Conservation (phyloP, 2,113 vertebrate genomes). For the Oreochromis aureus region DNA sequence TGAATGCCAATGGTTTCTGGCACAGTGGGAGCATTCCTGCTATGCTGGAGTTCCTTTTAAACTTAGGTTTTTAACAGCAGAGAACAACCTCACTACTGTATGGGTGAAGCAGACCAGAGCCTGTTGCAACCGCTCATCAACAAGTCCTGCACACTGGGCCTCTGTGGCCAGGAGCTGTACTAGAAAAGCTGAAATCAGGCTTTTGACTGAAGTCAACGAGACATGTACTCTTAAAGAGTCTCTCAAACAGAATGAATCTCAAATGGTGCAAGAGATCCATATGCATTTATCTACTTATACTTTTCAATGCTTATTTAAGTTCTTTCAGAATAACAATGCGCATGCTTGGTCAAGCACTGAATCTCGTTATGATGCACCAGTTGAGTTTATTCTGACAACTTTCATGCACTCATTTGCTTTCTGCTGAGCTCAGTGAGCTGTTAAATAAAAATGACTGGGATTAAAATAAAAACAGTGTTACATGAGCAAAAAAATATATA, state of each 20-base stretch:
- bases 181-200: neutral
- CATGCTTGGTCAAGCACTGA: neutral
- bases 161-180: neutral
- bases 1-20: slow-evolving; percentile 12
- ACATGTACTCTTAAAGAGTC: neutral
- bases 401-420: neutral
- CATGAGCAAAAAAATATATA: neutral
- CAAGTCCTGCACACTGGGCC: neutral
- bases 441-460: neutral
- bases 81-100: slow-evolving; percentile 41
- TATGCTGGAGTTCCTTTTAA: slow-evolving; percentile 18
- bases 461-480: neutral
- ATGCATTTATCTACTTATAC: neutral
- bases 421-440: neutral
- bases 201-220: neutral
- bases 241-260: neutral
- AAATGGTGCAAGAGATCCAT: neutral
- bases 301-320: neutral
- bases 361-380: neutral
- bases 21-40: slow-evolving; percentile 25
- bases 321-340: neutral
- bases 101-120: slow-evolving; percentile 26
- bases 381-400: neutral
- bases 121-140: neutral
- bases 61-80: slow-evolving; percentile 8